A percentile compares a stretch with the other conserved stretches of the same genome.
Evolutionary conservation across 2,797 vertebrate species (phyloP).

Genomic region (Enteromius treurensis): DNA sequence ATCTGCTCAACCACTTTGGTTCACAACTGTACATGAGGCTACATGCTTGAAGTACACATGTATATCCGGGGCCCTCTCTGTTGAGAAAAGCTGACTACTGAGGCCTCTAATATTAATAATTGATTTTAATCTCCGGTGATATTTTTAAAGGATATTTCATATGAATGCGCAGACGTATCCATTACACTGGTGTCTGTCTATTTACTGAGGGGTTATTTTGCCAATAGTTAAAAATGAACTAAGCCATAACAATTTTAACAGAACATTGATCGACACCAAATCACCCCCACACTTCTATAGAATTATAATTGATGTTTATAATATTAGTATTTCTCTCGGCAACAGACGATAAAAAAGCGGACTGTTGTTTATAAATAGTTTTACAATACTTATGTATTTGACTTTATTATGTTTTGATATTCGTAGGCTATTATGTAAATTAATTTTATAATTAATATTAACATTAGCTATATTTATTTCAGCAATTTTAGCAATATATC

Average conservation of each 20-base stretch:
- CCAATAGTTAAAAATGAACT: neutral
- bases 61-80: neutral
- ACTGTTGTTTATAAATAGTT: neutral
- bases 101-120: conserved; percentile 1
- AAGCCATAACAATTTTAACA: neutral
- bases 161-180: neutral
- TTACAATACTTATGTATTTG: neutral
- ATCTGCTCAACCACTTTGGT: conserved; percentile 1
- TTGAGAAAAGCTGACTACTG: neutral
- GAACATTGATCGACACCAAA: neutral
- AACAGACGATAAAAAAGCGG: neutral
- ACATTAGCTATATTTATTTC: neutral
- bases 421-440: conserved; percentile 28
- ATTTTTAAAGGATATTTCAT: neutral
- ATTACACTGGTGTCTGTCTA: neutral
- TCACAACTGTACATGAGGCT: neutral
- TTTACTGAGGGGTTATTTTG: conserved; percentile 10
- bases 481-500: neutral
- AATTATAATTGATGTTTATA: neutral
- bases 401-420: neutral
- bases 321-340: neutral
- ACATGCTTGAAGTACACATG: neutral
- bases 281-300: neutral
- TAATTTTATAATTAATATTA: neutral
- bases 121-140: neutral